Conservation (phyloP, 2,797 vertebrate species). For the Huso huso region DNA sequence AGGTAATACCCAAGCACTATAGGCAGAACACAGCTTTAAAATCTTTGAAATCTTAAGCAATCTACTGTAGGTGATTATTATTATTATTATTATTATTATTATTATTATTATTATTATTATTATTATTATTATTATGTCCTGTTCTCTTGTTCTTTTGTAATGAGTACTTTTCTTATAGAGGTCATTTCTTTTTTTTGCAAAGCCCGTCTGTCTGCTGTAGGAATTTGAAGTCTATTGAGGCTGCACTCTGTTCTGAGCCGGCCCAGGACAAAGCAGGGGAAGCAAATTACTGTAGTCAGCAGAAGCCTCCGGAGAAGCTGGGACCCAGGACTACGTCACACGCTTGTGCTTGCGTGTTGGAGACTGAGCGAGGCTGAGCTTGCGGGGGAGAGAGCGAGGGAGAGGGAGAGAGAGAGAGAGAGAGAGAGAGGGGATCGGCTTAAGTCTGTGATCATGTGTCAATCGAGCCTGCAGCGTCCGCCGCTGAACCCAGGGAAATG, state of each 20-base stretch:
- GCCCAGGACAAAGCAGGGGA: slow-evolving; percentile 16
- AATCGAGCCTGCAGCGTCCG: slow-evolving; percentile 63
- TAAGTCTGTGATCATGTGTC: slow-evolving; percentile 66
- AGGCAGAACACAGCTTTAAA: no score
- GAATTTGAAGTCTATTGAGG: background rate
- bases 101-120: no score
- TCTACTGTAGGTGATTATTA: no score
- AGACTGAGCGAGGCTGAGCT: slow-evolving; percentile 19
- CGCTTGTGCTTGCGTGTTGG: slow-evolving; percentile 27
- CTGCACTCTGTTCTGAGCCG: background rate
- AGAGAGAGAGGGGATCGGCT: background rate
- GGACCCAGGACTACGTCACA: slow-evolving; percentile 39
- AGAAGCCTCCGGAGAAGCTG: slow-evolving; percentile 17
- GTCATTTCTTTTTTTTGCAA: slow-evolving; percentile 42
- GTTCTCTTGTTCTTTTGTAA: background rate
- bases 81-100: no score
- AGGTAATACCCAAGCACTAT: no score
- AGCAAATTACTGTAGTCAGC: slow-evolving; percentile 1
- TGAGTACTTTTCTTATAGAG: background rate
- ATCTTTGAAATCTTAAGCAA: no score
- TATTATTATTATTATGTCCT: no score
- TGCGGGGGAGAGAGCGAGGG: slow-evolving; percentile 14
- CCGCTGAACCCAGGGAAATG: slow-evolving; percentile 69
- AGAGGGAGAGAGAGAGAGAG: slow-evolving; percentile 21
- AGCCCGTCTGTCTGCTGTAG: slow-evolving; percentile 13